Evolutionary conservation across 2,888 invertebrate genomes (phyloP), one percentile per base, ranked within the genome.

Genomic region (Andrena flavipes): DNA sequence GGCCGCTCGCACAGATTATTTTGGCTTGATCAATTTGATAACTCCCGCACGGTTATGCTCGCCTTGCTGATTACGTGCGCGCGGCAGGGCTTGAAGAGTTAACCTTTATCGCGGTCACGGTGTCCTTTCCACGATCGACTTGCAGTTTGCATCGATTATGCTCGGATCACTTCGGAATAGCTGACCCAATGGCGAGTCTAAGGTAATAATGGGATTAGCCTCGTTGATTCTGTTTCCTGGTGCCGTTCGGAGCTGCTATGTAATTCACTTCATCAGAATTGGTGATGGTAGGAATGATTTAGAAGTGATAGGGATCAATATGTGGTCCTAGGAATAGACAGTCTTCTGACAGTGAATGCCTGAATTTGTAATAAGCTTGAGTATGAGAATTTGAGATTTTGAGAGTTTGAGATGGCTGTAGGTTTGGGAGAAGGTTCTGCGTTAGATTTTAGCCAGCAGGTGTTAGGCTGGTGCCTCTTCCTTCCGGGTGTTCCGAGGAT

Each of bases 1-100:
- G 91, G 89, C 84, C 91, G 91, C 91, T 90, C 90, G 91, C 90
- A 91, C 91, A 92, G 93, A 94, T 94, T 94, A 94, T 93, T 94
- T 94, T 92, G 91, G 92, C 92, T 92, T 93, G 94, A 94, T 94
- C 93, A 93, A 93, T 93, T 93, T 94, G 93, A 94, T 94, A 94
- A 93, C 93, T 93, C 90, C 16, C 89, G 89, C 88, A 89, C 87
- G 86, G 92, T 92, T 92, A 93, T 90, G 88, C 86, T 87, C 88
- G 88, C 89, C 87, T 88, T 89, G 87, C 92, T 91, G 92, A 93
- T 93, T 93, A 92, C 92, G 88, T 87, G 82, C 80, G 82, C 56
- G 69, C 33, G 69, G n/a, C 42, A n/a, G 62, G 33, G 49, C 65
- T 51, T 23, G 59, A 67, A 74, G 83, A 73, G 79, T 85, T 87